These are phyloP conservation scores for Phyllotreta cruciferae DNA, from an alignment of 2,888 invertebrate genomes.

Conservation along the genomic window DNA sequence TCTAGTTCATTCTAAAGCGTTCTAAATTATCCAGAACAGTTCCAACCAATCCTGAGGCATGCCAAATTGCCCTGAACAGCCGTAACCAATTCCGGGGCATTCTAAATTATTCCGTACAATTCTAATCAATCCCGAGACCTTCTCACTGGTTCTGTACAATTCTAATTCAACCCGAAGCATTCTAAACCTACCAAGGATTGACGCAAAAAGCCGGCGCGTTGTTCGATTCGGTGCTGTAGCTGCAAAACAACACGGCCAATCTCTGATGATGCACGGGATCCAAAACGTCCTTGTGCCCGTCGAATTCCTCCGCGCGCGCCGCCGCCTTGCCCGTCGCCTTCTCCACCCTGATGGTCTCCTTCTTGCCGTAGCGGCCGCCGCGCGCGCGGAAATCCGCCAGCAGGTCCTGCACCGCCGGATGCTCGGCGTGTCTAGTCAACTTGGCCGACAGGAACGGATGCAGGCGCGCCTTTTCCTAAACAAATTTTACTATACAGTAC, in stretches of 20 bases:
- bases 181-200: conserved; percentile 89
- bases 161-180: too few species aligned
- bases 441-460: conserved; percentile 80
- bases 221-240: conserved; percentile 76
- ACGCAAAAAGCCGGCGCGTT: conserved; percentile 90
- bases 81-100: too few species aligned
- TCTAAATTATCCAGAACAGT: too few species aligned
- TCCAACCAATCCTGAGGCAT: too few species aligned
- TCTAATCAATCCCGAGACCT: too few species aligned
- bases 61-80: too few species aligned
- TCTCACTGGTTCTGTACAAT: too few species aligned
- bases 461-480: conserved; percentile 64
- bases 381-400: conserved; percentile 87
- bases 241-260: conserved; percentile 88
- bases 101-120: too few species aligned
- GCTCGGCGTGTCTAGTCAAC: conserved; percentile 71
- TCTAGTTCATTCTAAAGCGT: too few species aligned
- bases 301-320: conserved; percentile 30
- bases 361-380: conserved; percentile 71
- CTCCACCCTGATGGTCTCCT: conserved; percentile 45
- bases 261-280: conserved; percentile 85
- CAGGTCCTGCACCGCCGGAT: conserved; percentile 71
- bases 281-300: conserved; percentile 68
- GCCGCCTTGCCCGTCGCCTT: conserved; percentile 47
- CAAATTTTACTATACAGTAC: conserved; percentile 6